phyloP scores from a whole-genome alignment of 2,113 vertebrate genomes.

The Bufo bufo region DNA sequence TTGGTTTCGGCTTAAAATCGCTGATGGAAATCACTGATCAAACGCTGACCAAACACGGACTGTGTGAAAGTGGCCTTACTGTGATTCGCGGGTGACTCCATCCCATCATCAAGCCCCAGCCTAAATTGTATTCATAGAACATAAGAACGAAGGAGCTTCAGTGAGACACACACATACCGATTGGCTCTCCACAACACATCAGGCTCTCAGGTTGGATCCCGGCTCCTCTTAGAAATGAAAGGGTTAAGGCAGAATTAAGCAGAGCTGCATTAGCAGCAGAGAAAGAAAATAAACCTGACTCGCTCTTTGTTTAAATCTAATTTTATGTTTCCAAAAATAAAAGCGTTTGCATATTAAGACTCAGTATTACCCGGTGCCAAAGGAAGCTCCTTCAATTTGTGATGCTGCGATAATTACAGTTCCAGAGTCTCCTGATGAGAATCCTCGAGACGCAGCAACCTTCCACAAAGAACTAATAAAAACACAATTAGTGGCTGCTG shows the following conservation, averaged over 20 bases:
- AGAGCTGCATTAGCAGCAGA: not conserved
- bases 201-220: not conserved
- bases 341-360: constrained; percentile 61
- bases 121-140: not conserved
- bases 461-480: constrained; percentile 64
- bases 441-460: constrained; percentile 62
- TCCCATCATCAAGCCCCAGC: no score
- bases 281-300: constrained; percentile 22
- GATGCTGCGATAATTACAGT: constrained; percentile 62
- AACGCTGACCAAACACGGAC: no score
- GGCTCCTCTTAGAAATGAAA: not conserved
- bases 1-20: no score
- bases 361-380: constrained; percentile 56
- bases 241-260: not conserved
- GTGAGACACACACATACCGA: not conserved
- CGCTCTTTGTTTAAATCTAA: constrained; percentile 55
- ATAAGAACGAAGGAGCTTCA: not conserved
- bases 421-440: constrained; percentile 64
- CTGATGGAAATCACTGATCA: no score
- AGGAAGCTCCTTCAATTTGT: constrained; percentile 62
- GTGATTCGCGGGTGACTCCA: no score
- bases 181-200: not conserved
- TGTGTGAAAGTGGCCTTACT: no score
- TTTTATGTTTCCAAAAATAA: constrained; percentile 63
- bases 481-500: constrained; percentile 56